A percentile compares a stretch with the other conserved stretches of the same genome.
Evolutionary conservation across 1,140 invertebrate genomes (phyloP).

Genomic region (Drosophila baimaii): DNA sequence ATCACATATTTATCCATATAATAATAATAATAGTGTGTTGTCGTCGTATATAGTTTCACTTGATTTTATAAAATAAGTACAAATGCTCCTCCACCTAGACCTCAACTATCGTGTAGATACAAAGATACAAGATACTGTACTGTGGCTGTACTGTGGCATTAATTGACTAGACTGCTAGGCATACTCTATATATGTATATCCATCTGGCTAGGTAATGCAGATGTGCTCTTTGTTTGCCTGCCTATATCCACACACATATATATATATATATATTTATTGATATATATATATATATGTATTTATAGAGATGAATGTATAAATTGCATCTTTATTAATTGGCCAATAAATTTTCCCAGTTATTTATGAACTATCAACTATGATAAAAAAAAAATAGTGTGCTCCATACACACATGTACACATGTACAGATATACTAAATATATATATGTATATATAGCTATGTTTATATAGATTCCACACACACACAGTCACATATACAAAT

Average conservation of each 20-base stretch:
- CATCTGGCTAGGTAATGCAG: slow-evolving; percentile 62
- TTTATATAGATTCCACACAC: slow-evolving; percentile 33
- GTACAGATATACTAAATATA: too few species aligned
- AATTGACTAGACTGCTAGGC: slow-evolving; percentile 70
- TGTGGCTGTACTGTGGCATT: slow-evolving; percentile 56
- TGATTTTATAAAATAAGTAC: slow-evolving; percentile 74
- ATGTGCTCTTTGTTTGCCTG: slow-evolving; percentile 26
- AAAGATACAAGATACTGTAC: slow-evolving; percentile 63
- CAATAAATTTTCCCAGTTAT: slow-evolving; percentile 70
- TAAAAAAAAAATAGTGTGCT: slow-evolving; percentile 49
- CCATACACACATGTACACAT: slow-evolving; percentile 16
- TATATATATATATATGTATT: slow-evolving; percentile 23
- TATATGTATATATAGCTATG: slow-evolving; percentile 28
- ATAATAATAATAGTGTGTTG: slow-evolving; percentile 59
- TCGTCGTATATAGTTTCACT: slow-evolving; percentile 43
- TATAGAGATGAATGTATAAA: slow-evolving; percentile 55
- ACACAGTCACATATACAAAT: slow-evolving; percentile 49
- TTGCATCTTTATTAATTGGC: slow-evolving; percentile 79
- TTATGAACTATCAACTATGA: slow-evolving; percentile 72
- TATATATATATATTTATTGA: slow-evolving; percentile 22
- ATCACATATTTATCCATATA: slow-evolving; percentile 78
- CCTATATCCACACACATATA: slow-evolving; percentile 11
- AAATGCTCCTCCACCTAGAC: slow-evolving; percentile 52
- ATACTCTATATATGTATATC: slow-evolving; percentile 37
- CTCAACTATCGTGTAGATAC: slow-evolving; percentile 62